Evolutionary conservation across 2,888 invertebrate species (phyloP), one percentile per base, ranked within the genome.

Genomic region (Callosobruchus maculatus): DNA sequence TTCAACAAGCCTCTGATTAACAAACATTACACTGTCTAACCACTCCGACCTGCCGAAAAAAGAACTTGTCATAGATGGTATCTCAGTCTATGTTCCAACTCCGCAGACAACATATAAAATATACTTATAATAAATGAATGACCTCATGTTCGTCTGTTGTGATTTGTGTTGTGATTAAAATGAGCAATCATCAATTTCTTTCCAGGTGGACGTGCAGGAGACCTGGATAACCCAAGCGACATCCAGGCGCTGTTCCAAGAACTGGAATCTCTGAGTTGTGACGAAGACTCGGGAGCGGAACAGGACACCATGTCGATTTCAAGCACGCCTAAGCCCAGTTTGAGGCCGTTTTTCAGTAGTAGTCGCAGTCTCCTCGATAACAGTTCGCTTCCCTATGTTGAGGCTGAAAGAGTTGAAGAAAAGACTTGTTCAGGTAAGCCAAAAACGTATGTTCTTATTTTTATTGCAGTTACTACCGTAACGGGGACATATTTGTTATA

Each of bases 251-350:
- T 98, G 74, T 95, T 99, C 88, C 94, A 99, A 89, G 98, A 99
- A 87, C 88, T 99, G 80, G 98, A 98, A 87, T 97, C 98, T 77
- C 88, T 98, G 77, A 97, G 97, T 81, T 93, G 93, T 84, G 93
- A 93, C 80, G 93, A 93, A 82, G 93, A 93, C 83, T 99, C 99
- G 86, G 97, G 97, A 18, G 97, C 96, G 0, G 97, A 96, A 7
- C 97, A 97, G 84, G 98, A 98, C 87, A 97, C 97, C 72, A 94
- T 98, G 90, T 97, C 97, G 85, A 96, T 98, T 84, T 95, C 96
- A 78, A 98, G 98, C 80, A 98, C 98, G 70, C 98, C 98, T 21
- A 98, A 98, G 87, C 98, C 98, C 70, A 97, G 97, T 80, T 89
- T 99, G 78, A 90, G 97, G 84, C 98, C 98, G 3, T 98, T 98